A percentile compares a stretch with the other conserved stretches of the same genome.
Evolutionary conservation across 2,888 invertebrate species (phyloP).

Genomic region (Sussaba pulchella): DNA sequence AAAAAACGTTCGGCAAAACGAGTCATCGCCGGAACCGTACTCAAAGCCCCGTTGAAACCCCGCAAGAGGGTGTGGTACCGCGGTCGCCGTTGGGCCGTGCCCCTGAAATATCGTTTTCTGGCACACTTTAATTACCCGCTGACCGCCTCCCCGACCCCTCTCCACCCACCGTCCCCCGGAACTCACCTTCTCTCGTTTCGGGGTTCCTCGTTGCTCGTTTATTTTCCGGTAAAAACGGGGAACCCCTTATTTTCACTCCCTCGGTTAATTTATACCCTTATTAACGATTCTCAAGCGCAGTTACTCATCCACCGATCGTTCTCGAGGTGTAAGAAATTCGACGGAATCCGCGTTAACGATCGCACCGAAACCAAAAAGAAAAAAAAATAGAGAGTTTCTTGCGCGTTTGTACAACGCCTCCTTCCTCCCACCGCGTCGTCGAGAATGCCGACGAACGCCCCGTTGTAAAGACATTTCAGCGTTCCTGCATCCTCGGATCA

Average conservation of each 20-base stretch:
- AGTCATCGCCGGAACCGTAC: constrained; percentile 50
- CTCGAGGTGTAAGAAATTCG: constrained; percentile 2
- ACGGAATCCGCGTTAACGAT: constrained; percentile 35
- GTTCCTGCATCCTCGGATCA: constrained; percentile 33
- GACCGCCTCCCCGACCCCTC: constrained; percentile 45
- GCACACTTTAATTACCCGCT: constrained; percentile 58
- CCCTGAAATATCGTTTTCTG: constrained; percentile 52
- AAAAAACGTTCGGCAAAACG: constrained; percentile 42
- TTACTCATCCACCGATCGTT: constrained; percentile 26
- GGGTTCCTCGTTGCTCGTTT: not conserved
- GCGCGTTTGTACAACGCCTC: not conserved
- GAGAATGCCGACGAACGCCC: constrained; percentile 58
- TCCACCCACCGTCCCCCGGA: too few species aligned
- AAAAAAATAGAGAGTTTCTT: constrained; percentile 23
- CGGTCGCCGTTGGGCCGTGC: constrained; percentile 49
- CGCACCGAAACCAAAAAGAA: constrained; percentile 22
- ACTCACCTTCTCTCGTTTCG: constrained; percentile 15
- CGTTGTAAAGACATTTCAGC: constrained; percentile 80
- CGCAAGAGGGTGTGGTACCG: constrained; percentile 44
- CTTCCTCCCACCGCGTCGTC: constrained; percentile 27
- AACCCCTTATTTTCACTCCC: constrained; percentile 65
- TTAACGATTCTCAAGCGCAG: constrained; percentile 35
- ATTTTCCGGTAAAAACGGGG: constrained; percentile 32
- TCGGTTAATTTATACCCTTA: constrained; percentile 57
- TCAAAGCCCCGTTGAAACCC: constrained; percentile 15